phyloP scores from a whole-genome alignment of 2,888 invertebrate genomes.

The Harmothoe impar region DNA sequence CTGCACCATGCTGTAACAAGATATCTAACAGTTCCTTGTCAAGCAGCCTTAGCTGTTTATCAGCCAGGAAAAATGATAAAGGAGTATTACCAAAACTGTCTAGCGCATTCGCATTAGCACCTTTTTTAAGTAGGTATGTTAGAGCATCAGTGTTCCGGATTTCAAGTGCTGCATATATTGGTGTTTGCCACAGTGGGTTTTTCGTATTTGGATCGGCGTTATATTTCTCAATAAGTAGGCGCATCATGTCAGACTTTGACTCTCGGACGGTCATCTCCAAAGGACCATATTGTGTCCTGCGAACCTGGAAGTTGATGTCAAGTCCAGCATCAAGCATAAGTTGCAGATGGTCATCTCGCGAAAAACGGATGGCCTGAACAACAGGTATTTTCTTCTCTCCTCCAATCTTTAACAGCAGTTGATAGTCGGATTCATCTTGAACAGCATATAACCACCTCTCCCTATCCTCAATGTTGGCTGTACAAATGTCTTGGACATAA shows the following conservation, averaged over 20 bases:
- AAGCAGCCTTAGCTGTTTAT: not conserved
- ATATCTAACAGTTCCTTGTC: conserved; percentile 24
- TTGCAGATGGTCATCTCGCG: not conserved
- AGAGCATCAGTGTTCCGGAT: not conserved
- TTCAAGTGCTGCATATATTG: conserved; percentile 15
- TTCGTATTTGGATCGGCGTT: conserved; percentile 22
- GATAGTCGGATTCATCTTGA: not conserved
- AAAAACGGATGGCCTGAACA: not conserved
- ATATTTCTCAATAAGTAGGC: not conserved
- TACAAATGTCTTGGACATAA: conserved; percentile 26
- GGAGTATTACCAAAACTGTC: conserved; percentile 38
- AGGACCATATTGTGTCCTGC: not conserved
- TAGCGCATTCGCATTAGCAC: not conserved
- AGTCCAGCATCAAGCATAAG: conserved; percentile 9
- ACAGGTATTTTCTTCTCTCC: not conserved
- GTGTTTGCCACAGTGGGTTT: conserved; percentile 13
- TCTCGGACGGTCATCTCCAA: not conserved
- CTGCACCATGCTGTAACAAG: conserved; percentile 28
- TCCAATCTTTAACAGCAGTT: conserved; percentile 11
- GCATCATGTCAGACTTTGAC: not conserved
- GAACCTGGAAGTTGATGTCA: not conserved
- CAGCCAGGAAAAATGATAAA: conserved; percentile 1
- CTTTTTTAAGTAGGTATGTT: not conserved
- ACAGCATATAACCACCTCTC: conserved; percentile 15
- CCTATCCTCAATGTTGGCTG: not conserved